These are phyloP conservation scores for Nasonia longicornis DNA, from an alignment of 1,140 invertebrate genomes.

Conservation along the genomic window DNA sequence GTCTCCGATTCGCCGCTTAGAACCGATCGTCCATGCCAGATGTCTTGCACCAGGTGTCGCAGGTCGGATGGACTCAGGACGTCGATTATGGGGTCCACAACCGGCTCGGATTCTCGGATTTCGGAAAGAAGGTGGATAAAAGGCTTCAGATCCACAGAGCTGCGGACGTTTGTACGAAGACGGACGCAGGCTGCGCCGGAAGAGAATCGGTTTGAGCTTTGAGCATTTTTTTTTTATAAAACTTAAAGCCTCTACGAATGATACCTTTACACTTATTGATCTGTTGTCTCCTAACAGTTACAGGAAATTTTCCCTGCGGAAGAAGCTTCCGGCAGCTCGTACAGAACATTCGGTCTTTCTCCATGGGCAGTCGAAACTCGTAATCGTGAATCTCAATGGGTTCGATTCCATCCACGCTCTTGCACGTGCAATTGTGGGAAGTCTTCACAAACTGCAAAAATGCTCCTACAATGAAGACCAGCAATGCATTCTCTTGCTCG, in stretches of 20 bases:
- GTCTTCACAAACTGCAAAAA: conserved; percentile 55
- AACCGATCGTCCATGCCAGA: conserved; percentile 77
- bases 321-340: conserved; percentile 55
- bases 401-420: conserved; percentile 42
- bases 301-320: conserved; percentile 51
- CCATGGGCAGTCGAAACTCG: conserved; percentile 47
- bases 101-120: background rate
- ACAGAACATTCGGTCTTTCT: conserved; percentile 48
- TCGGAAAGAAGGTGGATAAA: conserved; percentile 72
- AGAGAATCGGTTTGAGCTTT: conserved; percentile 20
- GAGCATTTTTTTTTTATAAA: no score
- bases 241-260: background rate
- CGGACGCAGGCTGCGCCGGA: conserved; percentile 57
- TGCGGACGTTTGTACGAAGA: conserved; percentile 53
- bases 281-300: conserved; percentile 54
- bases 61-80: conserved; percentile 74
- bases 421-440: conserved; percentile 52
- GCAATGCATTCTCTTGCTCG: conserved; percentile 11
- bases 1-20: conserved; percentile 74
- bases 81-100: background rate
- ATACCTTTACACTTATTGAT: conserved; percentile 36
- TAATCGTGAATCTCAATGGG: conserved; percentile 48
- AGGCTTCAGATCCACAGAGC: conserved; percentile 65
- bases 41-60: conserved; percentile 74
- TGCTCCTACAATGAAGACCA: conserved; percentile 48